Base-by-base conservation (phyloP, 2,888 invertebrate species). In the Oscheius sp. region DNA sequence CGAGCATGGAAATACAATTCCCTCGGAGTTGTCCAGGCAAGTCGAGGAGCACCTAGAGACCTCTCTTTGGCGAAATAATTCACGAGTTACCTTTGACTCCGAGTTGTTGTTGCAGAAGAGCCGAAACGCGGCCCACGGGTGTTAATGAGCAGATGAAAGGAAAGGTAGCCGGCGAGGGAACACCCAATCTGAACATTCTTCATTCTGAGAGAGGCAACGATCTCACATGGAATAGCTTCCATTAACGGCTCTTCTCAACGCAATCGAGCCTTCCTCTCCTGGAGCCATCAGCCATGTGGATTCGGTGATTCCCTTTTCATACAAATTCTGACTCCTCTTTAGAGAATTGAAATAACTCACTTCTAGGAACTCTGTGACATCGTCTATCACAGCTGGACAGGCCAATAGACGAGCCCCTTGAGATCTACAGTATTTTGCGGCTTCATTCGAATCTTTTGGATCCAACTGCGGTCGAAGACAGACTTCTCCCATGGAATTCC, bases 101-200 rank as follows among this genome's bases (percentile, higher is more conserved):
- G 3, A 81, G 53, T 29, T 78, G 74, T 42, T 81, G 81, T 31
- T 80, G 75, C 50, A 79, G 73, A 17, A 80, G 58, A 20, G 80
- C 50, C n/a, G 72, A 63, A 37, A 76, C 45, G 3, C 78, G 70
- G 17, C 71, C 77, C 39, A 73, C 70, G 65, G 71, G 67, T 15
- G 74, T 75, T 8, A 81, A 63, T 3, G 75, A 67, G 63, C 81
- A 81, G 37, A 81, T 67, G 71, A 76, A 81, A 12, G 81, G 81
- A 58, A 74, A 75, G 29, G 75, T 70, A 2, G 76, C 76, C 3
- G 71, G 72, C 20, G 76, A 64, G 15, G 70, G 68, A 15, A 73
- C 70, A 2, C 71, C 37, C 10, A 71, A 67, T 68, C 79, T 79
- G 67, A 68, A 72, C 15, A 8, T 8, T 10, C 23, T 34, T 33